Conservation (phyloP, 2,113 vertebrate species). For the Silurus asotus region DNA sequence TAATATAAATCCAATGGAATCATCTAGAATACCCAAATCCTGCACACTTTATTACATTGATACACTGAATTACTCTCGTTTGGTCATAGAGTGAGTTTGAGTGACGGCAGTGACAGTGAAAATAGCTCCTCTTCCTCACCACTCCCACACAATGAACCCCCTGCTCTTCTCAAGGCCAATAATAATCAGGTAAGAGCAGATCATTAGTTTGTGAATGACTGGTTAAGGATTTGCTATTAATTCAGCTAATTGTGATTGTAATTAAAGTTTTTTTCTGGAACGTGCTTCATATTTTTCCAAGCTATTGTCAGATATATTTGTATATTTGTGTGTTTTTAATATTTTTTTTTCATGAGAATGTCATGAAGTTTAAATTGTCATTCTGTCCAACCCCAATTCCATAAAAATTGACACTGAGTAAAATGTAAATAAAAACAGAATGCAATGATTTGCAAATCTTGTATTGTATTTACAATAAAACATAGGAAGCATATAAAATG, state of each 20-base stretch:
- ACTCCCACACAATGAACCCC: constrained; percentile 74
- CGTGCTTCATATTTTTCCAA: neutral
- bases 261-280: neutral
- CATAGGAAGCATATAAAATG: too few species aligned
- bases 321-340: neutral
- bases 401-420: neutral
- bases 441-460: too few species aligned
- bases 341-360: neutral
- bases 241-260: neutral
- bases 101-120: constrained; percentile 91
- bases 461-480: too few species aligned
- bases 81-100: constrained; percentile 84
- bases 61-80: constrained; percentile 12
- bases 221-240: neutral
- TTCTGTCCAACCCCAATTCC: neutral
- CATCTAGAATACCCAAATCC: neutral
- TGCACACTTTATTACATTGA: neutral
- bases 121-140: constrained; percentile 86
- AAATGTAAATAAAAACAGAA: neutral
- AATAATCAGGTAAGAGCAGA: constrained; percentile 64
- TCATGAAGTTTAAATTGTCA: neutral
- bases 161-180: constrained; percentile 83
- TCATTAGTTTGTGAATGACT: neutral
- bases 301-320: neutral
- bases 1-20: neutral